A percentile compares a stretch with the other conserved stretches of the same genome.
Conservation (phyloP, 1,140 invertebrate species). For the Hycleus phaleratus region DNA sequence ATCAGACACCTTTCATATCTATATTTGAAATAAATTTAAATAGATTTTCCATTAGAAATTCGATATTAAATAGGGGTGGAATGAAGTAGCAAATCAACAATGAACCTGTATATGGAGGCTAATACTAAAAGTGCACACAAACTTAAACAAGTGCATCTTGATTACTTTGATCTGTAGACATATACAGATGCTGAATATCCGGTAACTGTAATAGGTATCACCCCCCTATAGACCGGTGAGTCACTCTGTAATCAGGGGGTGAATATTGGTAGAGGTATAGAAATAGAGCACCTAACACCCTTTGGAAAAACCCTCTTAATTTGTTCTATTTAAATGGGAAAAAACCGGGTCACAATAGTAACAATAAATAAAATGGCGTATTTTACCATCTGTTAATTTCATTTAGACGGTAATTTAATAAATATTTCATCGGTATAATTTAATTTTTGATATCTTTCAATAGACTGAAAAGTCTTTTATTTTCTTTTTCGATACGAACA, state of each 20-base stretch:
- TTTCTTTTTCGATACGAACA: too few relatives aligned
- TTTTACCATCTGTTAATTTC: too few relatives aligned
- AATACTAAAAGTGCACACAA: conserved; percentile 27
- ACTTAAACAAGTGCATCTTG: conserved; percentile 41
- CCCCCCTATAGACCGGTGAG: conserved; percentile 32
- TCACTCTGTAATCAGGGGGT: conserved; percentile 39
- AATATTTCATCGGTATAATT: too few relatives aligned
- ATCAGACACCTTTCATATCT: too few relatives aligned
- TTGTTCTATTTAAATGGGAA: too few relatives aligned
- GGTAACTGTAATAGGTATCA: conserved; percentile 39
- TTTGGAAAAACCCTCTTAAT: neutral
- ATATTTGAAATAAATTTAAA: conserved; percentile 10
- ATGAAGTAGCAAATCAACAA: conserved; percentile 4
- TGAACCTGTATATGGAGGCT: neutral
- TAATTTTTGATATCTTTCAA: too few relatives aligned
- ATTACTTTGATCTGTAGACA: conserved; percentile 39
- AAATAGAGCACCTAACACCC: conserved; percentile 1
- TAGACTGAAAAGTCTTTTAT: too few relatives aligned
- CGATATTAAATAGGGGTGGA: neutral
- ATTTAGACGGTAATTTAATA: too few relatives aligned
- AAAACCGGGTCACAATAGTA: too few relatives aligned
- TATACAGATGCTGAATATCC: conserved; percentile 40
- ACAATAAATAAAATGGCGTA: too few relatives aligned
- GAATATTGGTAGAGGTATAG: conserved; percentile 12
- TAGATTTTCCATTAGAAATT: conserved; percentile 16